Base-by-base conservation (phyloP, 2,113 vertebrate genomes). In the Hystrix brachyura region DNA sequence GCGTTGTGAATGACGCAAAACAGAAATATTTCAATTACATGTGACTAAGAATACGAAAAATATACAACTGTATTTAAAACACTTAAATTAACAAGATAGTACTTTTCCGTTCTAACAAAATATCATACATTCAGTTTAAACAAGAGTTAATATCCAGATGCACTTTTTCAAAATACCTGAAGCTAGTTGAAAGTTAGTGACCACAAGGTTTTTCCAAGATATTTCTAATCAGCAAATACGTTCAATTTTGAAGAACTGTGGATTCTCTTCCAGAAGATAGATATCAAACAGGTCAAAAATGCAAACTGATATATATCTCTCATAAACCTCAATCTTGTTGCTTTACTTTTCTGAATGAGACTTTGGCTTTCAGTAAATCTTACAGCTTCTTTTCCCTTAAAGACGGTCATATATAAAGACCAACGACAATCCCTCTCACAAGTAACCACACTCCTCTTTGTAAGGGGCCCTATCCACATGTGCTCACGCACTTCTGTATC, bases 11-110 rank as follows among this genome's bases (percentile, higher is more conserved):
- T 7, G 97, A 82, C 94, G 85, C 91, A 89, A 27, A 62, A 98
- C 92, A 98, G 94, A 94, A 98, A 98, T 62, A 95, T 81, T 97
- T 96, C 98, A 98, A 98, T 65, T 91, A 80, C 97, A 96, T 91
- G 95, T 92, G 87, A 94, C 98, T 97, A 97, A 97, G 96, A 96
- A 96, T 98, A 98, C 98, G 98, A 99, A 98, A 99, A 98, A 98
- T 97, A 98, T 98, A 99, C 98, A 98, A 96, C 97, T 98, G 90
- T 99, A 98, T 99, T 98, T 98, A 98, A 97, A 98, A 98, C 91
- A 98, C 97, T 98, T 98, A 99, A 99, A 98, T 99, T 99, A 99
- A 98, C 98, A 98, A 59, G 97, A 97, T 93, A 90, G 88, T 60
- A 81, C 80, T 96, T 97, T 97, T 97, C 91, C 90, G 96, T 95